Base-by-base conservation (phyloP, 2,113 vertebrate species). In the Rutilus rutilus region DNA sequence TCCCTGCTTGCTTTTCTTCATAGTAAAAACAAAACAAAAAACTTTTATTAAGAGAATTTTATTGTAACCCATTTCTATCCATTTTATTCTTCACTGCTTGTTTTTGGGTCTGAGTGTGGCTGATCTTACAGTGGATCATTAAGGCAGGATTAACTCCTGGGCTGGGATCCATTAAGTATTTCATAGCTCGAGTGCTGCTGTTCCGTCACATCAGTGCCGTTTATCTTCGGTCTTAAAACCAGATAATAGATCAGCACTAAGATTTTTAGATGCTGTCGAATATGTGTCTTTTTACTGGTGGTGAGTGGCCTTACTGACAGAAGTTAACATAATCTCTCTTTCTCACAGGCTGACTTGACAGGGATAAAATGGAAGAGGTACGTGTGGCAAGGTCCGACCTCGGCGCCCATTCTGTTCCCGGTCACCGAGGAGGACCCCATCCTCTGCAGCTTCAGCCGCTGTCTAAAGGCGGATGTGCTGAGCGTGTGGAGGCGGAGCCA, bases 291-390 rank as follows among this genome's bases (percentile, higher is more conserved):
- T 84, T 71, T 79, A 1, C 25, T 89, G 86, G 87, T 89, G 86
- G 86, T 89, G 85, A 92, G 86, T 90, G 25, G 65, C 7, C 45
- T 30, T 25, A 76, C 15, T 80, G 33, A 39, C 65, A 27, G 79
- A 36, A 33, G 39, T 33, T 83, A 59, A 59, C 59, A 83, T 1
- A 85, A 27, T 74, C 79, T 84, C 42, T 86, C 73, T 10, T 27
- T 76, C 69, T 75, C 87, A 39, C 90, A 99, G 97, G 97, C 98
- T 88, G 98, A 99, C 94, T 95, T 99, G 89, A 98, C 97, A 0
- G 98, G 98, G 87, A 99, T 99, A 96, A 99, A 99, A 97, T 99
- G 98, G 98, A 98, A 97, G 94, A 95, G 96, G 91, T 99, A 97
- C 1, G 96, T 98, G 89, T 98, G 97, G 98, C 96, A 98, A 93